These are phyloP conservation scores for Rhaphigaster nebulosa DNA, from an alignment of 2,888 invertebrate species.

Conservation along the genomic window DNA sequence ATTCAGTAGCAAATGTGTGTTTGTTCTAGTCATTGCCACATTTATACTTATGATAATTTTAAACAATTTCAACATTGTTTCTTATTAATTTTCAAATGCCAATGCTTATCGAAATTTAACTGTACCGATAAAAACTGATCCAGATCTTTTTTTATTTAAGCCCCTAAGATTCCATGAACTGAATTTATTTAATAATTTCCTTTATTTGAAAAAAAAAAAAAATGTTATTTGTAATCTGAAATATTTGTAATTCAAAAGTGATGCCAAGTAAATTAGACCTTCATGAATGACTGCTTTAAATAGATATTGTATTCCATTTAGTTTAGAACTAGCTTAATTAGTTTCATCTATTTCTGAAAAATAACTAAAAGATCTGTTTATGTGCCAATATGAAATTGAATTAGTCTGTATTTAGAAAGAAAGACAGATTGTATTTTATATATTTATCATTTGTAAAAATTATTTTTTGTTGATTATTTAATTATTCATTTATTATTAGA, in stretches of 20 bases:
- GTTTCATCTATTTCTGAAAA: neutral
- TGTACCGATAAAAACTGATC: neutral
- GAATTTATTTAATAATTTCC: too few relatives aligned
- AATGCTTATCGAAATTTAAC: neutral
- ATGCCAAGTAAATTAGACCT: neutral
- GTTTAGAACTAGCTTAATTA: neutral
- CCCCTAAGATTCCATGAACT: too few relatives aligned
- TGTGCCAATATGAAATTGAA: neutral
- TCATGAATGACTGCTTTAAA: neutral
- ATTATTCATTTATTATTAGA: slow-evolving; percentile 21
- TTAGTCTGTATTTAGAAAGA: slow-evolving; percentile 36
- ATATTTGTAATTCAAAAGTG: too few relatives aligned
- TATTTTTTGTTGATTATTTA: slow-evolving; percentile 15
- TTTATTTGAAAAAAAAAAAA: too few relatives aligned
- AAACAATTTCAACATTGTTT: too few relatives aligned
- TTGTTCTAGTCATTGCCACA: too few relatives aligned
- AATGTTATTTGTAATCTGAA: too few relatives aligned
- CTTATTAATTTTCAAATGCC: too few relatives aligned
- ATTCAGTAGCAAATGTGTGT: too few relatives aligned
- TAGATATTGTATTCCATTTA: neutral
- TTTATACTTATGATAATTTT: too few relatives aligned
- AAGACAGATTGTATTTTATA: slow-evolving; percentile 23
- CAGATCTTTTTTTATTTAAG: neutral
- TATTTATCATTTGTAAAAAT: slow-evolving; percentile 26
- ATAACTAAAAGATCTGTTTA: slow-evolving; percentile 8